Conservation (phyloP, 2,888 invertebrate species). For the Drosophila stalkeri region DNA sequence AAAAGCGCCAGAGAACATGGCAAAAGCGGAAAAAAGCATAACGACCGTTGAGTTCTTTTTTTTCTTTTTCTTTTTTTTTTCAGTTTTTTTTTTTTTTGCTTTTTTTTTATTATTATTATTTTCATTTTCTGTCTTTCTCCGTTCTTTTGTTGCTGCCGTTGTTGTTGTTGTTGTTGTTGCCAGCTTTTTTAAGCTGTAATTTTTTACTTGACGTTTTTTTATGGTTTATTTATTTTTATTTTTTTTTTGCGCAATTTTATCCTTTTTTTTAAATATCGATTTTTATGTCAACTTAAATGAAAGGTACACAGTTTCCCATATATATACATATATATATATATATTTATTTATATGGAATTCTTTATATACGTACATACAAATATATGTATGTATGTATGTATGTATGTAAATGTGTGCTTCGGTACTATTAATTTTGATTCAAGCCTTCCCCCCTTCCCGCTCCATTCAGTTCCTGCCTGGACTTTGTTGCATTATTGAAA, state of each 20-base stretch:
- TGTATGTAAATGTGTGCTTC: slow-evolving; percentile 29
- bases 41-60: slow-evolving; percentile 76
- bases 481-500: slow-evolving; percentile 43
- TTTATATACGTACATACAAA: slow-evolving; percentile 22
- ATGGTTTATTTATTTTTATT: slow-evolving; percentile 57
- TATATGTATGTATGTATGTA: neutral
- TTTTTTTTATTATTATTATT: slow-evolving; percentile 74
- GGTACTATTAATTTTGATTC: slow-evolving; percentile 51
- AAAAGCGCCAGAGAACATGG: slow-evolving; percentile 60
- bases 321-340: slow-evolving; percentile 57
- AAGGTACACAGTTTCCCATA: slow-evolving; percentile 80
- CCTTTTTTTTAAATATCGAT: slow-evolving; percentile 80
- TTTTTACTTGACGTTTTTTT: slow-evolving; percentile 78
- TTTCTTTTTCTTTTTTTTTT: slow-evolving; percentile 10
- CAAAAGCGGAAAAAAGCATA: slow-evolving; percentile 74
- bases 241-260: slow-evolving; percentile 66
- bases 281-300: slow-evolving; percentile 82
- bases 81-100: slow-evolving; percentile 16
- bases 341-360: slow-evolving; percentile 48
- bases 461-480: neutral
- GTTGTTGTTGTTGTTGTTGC: slow-evolving; percentile 53
- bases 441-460: neutral
- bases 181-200: slow-evolving; percentile 78
- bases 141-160: slow-evolving; percentile 45
- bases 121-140: slow-evolving; percentile 77